Evolutionary conservation across 2,797 vertebrate species (phyloP).

Genomic region (Arnoldichthys spilopterus): DNA sequence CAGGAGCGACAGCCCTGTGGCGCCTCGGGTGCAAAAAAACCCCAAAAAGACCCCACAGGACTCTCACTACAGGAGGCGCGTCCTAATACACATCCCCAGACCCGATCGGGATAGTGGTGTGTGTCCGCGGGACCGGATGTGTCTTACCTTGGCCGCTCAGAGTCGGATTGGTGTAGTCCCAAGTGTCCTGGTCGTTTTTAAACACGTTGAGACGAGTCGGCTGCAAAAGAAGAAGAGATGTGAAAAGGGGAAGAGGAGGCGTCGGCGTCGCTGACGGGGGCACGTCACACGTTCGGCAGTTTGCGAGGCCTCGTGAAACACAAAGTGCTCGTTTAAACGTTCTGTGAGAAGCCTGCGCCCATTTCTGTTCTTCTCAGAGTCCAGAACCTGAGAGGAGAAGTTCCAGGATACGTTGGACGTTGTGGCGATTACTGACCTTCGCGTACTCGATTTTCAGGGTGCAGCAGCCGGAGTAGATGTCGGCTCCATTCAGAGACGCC

Average conservation of each 20-base stretch:
- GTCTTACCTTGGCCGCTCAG: conserved; percentile 93
- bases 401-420: no score
- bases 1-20: conserved; percentile 27
- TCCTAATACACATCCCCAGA: conserved; percentile 15
- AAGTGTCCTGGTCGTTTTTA: conserved; percentile 97
- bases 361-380: no score
- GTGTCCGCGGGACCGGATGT: not conserved
- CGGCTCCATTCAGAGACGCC: conserved; percentile 94
- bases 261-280: no score
- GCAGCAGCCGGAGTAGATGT: conserved; percentile 97
- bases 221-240: conserved; percentile 75
- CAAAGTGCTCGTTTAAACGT: no score
- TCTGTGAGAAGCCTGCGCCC: no score
- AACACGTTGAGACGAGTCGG: conserved; percentile 95
- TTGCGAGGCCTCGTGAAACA: no score
- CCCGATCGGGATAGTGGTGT: conserved; percentile 2
- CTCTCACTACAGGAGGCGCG: conserved; percentile 26
- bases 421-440: conserved; percentile 79
- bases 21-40: not conserved
- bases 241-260: not conserved
- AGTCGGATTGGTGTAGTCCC: conserved; percentile 95
- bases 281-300: no score
- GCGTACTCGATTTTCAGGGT: conserved; percentile 97
- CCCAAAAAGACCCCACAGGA: conserved; percentile 24
- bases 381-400: no score